Conservation (phyloP, 2,113 vertebrate genomes). For the Serilophus lunatus region DNA sequence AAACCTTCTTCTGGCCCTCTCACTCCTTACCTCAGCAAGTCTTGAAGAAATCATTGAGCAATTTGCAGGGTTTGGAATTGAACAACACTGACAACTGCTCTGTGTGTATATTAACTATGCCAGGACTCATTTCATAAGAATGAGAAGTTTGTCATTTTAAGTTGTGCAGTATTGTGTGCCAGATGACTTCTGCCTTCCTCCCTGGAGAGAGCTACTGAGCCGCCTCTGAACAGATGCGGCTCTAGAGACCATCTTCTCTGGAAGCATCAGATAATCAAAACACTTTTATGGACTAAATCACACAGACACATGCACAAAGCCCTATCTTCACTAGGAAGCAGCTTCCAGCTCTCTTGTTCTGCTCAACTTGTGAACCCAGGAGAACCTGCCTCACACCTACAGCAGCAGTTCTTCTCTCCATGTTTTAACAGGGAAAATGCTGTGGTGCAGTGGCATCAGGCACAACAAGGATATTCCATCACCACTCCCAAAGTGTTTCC, state of each 20-base stretch:
- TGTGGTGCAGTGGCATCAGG: not conserved
- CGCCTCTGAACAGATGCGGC: conserved; percentile 25
- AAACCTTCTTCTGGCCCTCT: conserved; percentile 23
- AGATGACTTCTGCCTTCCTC: conserved; percentile 57
- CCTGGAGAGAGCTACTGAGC: conserved; percentile 31
- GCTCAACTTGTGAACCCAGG: not conserved
- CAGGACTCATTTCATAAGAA: conserved; percentile 54
- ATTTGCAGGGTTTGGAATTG: conserved; percentile 41
- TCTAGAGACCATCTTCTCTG: conserved; percentile 36
- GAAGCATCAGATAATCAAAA: conserved; percentile 24
- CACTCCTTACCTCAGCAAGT: conserved; percentile 49
- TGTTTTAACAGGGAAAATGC: not conserved
- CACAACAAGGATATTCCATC: not conserved
- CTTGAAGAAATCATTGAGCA: conserved; percentile 53
- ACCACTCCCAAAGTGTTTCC: not conserved
- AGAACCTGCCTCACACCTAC: not conserved
- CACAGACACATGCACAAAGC: not conserved
- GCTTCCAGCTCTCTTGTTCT: not conserved
- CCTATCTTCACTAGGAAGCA: not conserved
- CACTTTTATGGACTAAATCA: not conserved
- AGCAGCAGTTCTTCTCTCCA: not conserved
- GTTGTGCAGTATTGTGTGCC: not conserved
- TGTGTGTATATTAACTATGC: conserved; percentile 42
- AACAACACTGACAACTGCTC: conserved; percentile 41
- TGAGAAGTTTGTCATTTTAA: conserved; percentile 38